Evolutionary conservation across 2,888 invertebrate species (phyloP).

Genomic region (Cephus pulcher): DNA sequence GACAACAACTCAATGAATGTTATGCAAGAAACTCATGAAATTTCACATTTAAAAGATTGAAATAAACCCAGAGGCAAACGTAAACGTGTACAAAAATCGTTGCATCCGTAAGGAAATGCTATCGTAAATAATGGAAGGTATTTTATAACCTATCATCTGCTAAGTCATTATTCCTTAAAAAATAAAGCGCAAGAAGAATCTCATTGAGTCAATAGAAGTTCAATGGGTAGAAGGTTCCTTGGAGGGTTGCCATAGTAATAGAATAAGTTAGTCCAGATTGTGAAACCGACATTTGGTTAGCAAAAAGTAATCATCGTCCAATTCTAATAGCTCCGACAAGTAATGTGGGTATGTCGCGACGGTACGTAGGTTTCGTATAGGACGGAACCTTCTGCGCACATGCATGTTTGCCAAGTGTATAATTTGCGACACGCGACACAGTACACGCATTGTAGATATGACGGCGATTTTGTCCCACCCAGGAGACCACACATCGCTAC

Average conservation of each 20-base stretch:
- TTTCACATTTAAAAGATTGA: not conserved
- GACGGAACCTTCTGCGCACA: slow-evolving; percentile 8
- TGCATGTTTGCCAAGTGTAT: slow-evolving; percentile 20
- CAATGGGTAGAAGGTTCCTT: not conserved
- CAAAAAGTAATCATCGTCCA: not conserved
- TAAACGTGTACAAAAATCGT: not conserved
- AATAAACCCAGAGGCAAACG: not conserved
- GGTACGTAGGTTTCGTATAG: slow-evolving; percentile 36
- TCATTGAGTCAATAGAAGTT: not conserved
- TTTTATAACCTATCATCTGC: not conserved
- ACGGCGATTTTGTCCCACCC: not conserved
- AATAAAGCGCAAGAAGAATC: not conserved
- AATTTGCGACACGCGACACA: slow-evolving; percentile 29
- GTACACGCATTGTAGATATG: not conserved
- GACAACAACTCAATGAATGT: not conserved
- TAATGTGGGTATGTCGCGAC: slow-evolving; percentile 43
- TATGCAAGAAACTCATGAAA: not conserved
- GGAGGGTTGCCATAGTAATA: slow-evolving; percentile 44
- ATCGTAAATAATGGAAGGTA: slow-evolving; percentile 15
- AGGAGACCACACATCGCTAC: not conserved
- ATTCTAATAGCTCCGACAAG: not conserved
- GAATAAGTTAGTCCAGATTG: not conserved
- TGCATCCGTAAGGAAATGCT: not conserved
- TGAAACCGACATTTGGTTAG: not conserved
- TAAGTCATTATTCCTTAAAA: not conserved